Evolutionary conservation across 2,888 invertebrate genomes (phyloP).

Genomic region (Candidula unifasciata): DNA sequence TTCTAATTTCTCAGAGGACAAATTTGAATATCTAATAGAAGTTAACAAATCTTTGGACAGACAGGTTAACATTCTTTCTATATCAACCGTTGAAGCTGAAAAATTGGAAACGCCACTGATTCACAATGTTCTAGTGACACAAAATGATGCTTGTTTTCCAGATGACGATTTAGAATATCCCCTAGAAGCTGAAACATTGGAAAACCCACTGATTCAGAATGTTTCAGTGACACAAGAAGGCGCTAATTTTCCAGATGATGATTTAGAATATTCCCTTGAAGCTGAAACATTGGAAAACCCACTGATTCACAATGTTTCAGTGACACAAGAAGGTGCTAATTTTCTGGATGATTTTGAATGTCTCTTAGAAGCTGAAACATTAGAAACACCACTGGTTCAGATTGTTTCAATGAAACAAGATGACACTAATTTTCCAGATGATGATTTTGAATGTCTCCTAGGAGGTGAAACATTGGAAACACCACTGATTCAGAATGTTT

Average conservation of each 20-base stretch:
- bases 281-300: constrained; percentile 33
- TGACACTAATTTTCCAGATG: too few relatives aligned
- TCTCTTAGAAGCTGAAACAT: too few relatives aligned
- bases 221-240: background rate
- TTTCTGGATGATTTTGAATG: too few relatives aligned
- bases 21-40: constrained; percentile 23
- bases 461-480: background rate
- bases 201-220: background rate
- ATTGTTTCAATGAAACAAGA: too few relatives aligned
- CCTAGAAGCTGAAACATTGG: background rate
- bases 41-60: constrained; percentile 29
- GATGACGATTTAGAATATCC: constrained; percentile 36
- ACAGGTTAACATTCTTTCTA: background rate
- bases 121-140: background rate
- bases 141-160: constrained; percentile 27
- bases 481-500: background rate
- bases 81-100: background rate
- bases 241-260: constrained; percentile 38
- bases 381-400: too few relatives aligned
- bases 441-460: constrained; percentile 27
- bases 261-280: constrained; percentile 20
- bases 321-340: too few relatives aligned
- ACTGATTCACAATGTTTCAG: background rate
- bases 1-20: constrained; percentile 36
- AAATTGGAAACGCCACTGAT: too few relatives aligned